These are phyloP conservation scores for Heteractis magnifica DNA, from an alignment of 92 coral and sea anemone species.

Conservation along the genomic window DNA sequence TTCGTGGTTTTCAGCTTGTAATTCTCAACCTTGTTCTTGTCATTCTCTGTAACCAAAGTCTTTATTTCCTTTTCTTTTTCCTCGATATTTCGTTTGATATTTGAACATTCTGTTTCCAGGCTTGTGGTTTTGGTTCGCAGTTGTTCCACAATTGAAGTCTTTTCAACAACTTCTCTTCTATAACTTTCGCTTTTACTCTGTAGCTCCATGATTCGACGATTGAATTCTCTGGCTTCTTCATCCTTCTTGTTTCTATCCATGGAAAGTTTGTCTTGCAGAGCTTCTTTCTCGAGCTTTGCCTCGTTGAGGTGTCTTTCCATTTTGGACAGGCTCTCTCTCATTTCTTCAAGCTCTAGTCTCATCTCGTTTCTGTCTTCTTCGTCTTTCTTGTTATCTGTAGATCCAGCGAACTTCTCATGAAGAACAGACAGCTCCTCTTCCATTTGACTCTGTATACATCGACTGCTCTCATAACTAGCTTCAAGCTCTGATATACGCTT, in stretches of 20 bases:
- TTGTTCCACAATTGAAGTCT: constrained; percentile 74
- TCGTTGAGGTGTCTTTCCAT: constrained; percentile 71
- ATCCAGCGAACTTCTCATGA: constrained; percentile 39
- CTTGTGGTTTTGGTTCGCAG: constrained; percentile 59
- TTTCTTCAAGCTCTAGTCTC: constrained; percentile 53
- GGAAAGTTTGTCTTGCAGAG: constrained; percentile 50
- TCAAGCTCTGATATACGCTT: constrained; percentile 69
- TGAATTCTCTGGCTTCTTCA: constrained; percentile 54
- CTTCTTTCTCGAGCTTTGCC: constrained; percentile 70
- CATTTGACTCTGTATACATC: constrained; percentile 51
- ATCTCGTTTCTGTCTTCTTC: constrained; percentile 55
- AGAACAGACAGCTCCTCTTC: constrained; percentile 48
- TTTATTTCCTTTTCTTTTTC: constrained; percentile 71
- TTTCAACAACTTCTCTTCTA: constrained; percentile 73
- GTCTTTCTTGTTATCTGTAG: constrained; percentile 47
- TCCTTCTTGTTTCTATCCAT: constrained; percentile 69
- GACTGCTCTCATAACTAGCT: constrained; percentile 68
- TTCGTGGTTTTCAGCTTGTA: constrained; percentile 53
- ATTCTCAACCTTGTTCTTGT: constrained; percentile 52
- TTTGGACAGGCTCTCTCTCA: constrained; percentile 53
- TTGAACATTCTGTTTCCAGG: constrained; percentile 68
- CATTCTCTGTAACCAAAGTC: constrained; percentile 58
- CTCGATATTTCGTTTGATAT: constrained; percentile 62
- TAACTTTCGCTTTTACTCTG: constrained; percentile 68
- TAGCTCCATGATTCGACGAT: constrained; percentile 61